phyloP scores from a whole-genome alignment of 2,797 vertebrate species.

The Podarcis siculus region DNA sequence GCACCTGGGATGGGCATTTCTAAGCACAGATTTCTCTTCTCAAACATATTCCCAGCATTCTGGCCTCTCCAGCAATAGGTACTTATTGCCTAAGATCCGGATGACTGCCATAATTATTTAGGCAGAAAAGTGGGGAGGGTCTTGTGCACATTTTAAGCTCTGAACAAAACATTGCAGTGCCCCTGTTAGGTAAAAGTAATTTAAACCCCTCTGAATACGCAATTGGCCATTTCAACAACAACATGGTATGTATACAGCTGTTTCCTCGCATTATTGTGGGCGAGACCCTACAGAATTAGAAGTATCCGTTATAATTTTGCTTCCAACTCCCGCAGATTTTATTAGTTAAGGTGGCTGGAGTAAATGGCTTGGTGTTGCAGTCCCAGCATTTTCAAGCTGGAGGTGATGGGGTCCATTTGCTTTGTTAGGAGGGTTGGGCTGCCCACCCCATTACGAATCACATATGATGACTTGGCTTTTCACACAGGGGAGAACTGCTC shows the following conservation, averaged over 20 bases:
- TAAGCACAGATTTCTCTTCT: not conserved
- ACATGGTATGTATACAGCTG: not conserved
- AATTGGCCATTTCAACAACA: not conserved
- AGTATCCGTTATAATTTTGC: not conserved
- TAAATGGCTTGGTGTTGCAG: not conserved
- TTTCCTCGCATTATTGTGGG: not conserved
- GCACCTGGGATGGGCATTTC: not conserved
- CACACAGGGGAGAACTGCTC: conserved; percentile 43
- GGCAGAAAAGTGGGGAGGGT: not conserved
- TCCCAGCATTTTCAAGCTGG: not conserved
- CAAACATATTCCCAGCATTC: not conserved
- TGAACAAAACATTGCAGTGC: not conserved
- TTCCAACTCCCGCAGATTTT: not conserved
- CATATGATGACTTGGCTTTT: conserved; percentile 27
- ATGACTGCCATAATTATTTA: not conserved
- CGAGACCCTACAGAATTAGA: not conserved
- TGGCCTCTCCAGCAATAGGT: not conserved
- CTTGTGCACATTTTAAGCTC: not conserved
- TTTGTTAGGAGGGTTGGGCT: not conserved
- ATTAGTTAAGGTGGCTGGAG: not conserved
- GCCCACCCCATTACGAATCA: not conserved
- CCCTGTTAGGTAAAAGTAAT: not conserved
- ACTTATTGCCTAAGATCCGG: not conserved
- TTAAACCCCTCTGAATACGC: not conserved
- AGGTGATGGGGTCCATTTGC: not conserved